Percentiles rank a stretch among this genome's conserved stretches.
Conservation (phyloP, 2,113 vertebrate species). For the Chloebia gouldiae region DNA sequence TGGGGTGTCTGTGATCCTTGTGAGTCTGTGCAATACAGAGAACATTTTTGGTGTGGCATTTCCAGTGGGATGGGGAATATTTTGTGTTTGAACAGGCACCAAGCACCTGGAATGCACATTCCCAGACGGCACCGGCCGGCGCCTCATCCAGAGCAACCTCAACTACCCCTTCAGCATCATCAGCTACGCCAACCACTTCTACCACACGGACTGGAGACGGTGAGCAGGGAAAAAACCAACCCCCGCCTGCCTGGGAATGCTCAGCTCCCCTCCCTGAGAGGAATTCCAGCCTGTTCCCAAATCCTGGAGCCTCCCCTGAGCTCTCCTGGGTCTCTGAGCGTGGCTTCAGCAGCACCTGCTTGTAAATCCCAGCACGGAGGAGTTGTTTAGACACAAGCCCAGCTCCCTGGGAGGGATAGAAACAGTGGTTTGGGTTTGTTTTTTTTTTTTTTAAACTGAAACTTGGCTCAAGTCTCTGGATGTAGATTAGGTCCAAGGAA, state of each 20-base stretch:
- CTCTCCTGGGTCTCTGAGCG: rapidly evolving
- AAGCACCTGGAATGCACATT: constrained; percentile 89
- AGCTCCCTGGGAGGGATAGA: neutral
- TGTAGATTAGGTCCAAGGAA: neutral
- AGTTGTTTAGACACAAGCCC: neutral
- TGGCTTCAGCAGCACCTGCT: neutral
- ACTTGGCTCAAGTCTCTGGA: neutral
- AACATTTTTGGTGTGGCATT: rapidly evolving
- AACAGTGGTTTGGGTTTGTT: neutral
- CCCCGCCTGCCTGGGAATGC: rapidly evolving
- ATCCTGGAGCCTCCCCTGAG: neutral
- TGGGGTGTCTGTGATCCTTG: neutral
- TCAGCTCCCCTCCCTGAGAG: neutral
- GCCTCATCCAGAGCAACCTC: constrained; percentile 81
- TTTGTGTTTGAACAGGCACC: constrained; percentile 78
- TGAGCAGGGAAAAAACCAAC: constrained; percentile 11
- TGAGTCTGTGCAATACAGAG: rapidly evolving
- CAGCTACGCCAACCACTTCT: constrained; percentile 89
- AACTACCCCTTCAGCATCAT: constrained; percentile 95
- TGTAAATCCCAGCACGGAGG: neutral
- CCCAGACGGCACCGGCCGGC: constrained; percentile 83
- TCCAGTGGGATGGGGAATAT: neutral
- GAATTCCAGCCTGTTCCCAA: neutral
- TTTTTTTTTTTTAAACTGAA: neutral
- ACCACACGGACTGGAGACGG: constrained; percentile 97